Conservation (phyloP, 2,888 invertebrate species). For the Notodonta ziczac region DNA sequence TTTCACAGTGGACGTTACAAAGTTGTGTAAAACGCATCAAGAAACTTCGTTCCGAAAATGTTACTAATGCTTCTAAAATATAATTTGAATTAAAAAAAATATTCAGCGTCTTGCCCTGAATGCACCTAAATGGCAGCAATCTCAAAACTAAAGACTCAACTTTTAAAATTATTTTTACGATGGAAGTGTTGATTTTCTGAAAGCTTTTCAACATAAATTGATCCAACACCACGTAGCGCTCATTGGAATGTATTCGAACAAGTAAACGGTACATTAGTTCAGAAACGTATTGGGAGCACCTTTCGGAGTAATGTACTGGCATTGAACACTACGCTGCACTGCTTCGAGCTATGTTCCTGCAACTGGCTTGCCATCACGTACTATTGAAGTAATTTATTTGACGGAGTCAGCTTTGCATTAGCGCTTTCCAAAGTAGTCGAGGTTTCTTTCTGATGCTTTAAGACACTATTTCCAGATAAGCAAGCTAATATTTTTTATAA, state of each 20-base stretch:
- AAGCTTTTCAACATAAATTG: neutral
- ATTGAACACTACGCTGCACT: slow-evolving; percentile 19
- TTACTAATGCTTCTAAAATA: too few species aligned
- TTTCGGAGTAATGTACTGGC: slow-evolving; percentile 10
- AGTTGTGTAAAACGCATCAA: too few species aligned
- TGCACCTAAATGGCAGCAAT: too few species aligned
- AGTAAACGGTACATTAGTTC: slow-evolving; percentile 1
- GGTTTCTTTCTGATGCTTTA: neutral
- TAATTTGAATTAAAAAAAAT: too few species aligned
- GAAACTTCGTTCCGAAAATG: too few species aligned
- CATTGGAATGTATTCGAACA: neutral
- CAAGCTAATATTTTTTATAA: too few species aligned
- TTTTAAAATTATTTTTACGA: neutral
- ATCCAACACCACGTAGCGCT: neutral
- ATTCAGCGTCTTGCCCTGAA: too few species aligned
- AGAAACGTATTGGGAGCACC: slow-evolving; percentile 5
- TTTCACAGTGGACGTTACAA: too few species aligned
- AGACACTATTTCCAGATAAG: neutral
- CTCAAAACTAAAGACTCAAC: neutral
- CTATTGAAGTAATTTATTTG: slow-evolving; percentile 25
- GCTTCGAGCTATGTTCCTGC: slow-evolving; percentile 19
- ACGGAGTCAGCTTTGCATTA: slow-evolving; percentile 20
- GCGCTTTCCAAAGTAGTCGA: neutral
- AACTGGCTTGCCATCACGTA: slow-evolving; percentile 21
- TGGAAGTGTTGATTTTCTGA: neutral